A percentile compares a stretch with the other conserved stretches of the same genome.
Conservation (phyloP, 2,113 vertebrate species). For the Dromiciops gliroides region DNA sequence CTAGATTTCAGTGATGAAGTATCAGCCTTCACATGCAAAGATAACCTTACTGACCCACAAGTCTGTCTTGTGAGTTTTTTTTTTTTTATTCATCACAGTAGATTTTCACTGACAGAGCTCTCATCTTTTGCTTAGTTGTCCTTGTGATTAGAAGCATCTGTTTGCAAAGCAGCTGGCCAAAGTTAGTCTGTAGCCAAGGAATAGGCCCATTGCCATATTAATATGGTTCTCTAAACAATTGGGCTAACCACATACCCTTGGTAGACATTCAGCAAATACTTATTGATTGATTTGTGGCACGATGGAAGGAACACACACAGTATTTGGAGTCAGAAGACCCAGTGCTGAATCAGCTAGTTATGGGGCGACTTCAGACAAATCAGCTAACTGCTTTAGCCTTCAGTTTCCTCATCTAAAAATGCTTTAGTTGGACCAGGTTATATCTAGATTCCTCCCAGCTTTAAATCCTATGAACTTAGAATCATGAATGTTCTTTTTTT, state of each 20-base stretch:
- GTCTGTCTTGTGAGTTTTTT: neutral
- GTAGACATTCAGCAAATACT: neutral
- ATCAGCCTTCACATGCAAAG: neutral
- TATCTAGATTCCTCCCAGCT: neutral
- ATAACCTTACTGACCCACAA: neutral
- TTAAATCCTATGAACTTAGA: neutral
- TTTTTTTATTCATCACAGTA: neutral
- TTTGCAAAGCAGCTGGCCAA: neutral
- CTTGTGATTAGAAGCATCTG: neutral
- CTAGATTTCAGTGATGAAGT: neutral
- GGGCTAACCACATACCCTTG: too few species aligned
- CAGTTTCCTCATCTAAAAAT: neutral
- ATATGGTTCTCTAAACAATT: neutral
- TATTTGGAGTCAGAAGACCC: neutral
- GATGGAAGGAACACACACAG: neutral
- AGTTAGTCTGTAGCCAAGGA: neutral
- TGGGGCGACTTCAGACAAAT: too few species aligned
- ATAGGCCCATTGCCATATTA: slow-evolving; percentile 22
- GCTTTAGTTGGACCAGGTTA: neutral
- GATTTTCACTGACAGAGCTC: neutral
- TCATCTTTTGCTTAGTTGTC: neutral
- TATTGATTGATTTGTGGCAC: neutral
- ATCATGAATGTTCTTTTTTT: neutral
- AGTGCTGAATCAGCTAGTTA: neutral
- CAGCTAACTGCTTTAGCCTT: too few species aligned